These are phyloP conservation scores for Lucinisca nassula DNA, from an alignment of 2,888 invertebrate genomes.

Conservation along the genomic window DNA sequence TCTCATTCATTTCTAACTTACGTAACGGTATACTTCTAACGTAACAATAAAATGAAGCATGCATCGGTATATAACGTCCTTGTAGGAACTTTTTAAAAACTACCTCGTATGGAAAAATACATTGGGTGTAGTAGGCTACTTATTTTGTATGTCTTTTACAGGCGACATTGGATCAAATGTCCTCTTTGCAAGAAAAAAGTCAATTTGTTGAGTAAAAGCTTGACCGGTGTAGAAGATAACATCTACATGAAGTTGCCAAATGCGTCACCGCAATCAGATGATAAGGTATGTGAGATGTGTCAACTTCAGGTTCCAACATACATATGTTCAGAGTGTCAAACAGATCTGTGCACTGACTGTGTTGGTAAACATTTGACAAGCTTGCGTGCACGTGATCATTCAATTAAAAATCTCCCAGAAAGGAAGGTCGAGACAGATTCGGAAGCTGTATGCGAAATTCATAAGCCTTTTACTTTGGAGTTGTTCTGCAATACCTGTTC, in stretches of 20 bases:
- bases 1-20: no score
- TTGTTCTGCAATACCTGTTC: slow-evolving; percentile 61
- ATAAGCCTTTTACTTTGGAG: slow-evolving; percentile 58
- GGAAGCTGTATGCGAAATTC: slow-evolving; percentile 37
- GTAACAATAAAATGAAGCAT: no score
- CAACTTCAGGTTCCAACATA: slow-evolving; percentile 10
- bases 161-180: slow-evolving; percentile 51
- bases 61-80: no score
- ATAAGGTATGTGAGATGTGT: slow-evolving; percentile 47
- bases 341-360: slow-evolving; percentile 52
- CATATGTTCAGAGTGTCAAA: slow-evolving; percentile 50
- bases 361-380: slow-evolving; percentile 35
- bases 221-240: slow-evolving; percentile 55
- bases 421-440: slow-evolving; percentile 49
- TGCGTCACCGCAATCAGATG: slow-evolving; percentile 52
- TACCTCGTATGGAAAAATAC: no score
- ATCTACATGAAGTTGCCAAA: slow-evolving; percentile 52
- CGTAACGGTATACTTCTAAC: no score
- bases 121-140: no score
- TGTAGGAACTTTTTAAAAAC: no score
- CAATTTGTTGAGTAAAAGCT: slow-evolving; percentile 27
- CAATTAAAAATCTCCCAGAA: slow-evolving; percentile 45
- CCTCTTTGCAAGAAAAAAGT: slow-evolving; percentile 41
- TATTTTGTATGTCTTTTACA: slow-evolving; percentile 23
- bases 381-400: slow-evolving; percentile 27